Percentiles rank a stretch among this genome's conserved stretches.
Conservation (phyloP, 64 coral and sea anemone genomes). For the Montipora foliosa region DNA sequence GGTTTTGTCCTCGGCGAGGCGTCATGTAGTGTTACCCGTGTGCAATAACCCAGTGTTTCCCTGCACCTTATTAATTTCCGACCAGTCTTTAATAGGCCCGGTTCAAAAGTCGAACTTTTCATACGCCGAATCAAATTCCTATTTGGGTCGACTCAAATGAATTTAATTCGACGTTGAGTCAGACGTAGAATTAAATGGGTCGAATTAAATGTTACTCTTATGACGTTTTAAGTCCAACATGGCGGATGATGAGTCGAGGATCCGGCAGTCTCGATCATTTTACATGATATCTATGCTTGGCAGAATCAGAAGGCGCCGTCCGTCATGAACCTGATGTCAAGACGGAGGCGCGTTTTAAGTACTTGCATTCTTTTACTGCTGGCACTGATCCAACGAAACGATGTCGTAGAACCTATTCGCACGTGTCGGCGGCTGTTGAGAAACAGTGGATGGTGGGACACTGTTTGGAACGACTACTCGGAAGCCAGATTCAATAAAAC, state of each 20-base stretch:
- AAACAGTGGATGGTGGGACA: background rate
- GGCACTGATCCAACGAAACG: slow-evolving; percentile 6
- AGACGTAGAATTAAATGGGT: slow-evolving; percentile 11
- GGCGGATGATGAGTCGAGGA: slow-evolving; percentile 14
- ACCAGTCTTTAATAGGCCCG: background rate
- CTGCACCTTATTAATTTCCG: no score
- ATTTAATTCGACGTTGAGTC: slow-evolving; percentile 1
- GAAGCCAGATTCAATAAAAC: slow-evolving; percentile 42
- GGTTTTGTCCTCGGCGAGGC: no score
- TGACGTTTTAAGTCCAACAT: background rate
- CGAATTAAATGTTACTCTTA: background rate
- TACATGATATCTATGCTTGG: background rate
- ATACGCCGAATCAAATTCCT: slow-evolving; percentile 6
- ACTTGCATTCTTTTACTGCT: background rate
- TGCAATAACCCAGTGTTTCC: no score
- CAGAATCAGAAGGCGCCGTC: background rate
- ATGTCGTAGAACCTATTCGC: background rate
- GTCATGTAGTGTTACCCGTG: no score
- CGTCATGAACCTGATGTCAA: background rate
- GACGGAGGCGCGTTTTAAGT: background rate
- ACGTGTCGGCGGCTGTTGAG: background rate
- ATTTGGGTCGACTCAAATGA: slow-evolving; percentile 25
- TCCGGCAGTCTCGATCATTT: background rate
- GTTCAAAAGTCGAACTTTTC: slow-evolving; percentile 49
- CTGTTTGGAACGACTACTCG: background rate